Evolutionary conservation across 30 jellyfish, hydroid and myxozoan species (phyloP), one percentile per base, ranked within the genome.

Genomic region (Nemopilema nomurai): DNA sequence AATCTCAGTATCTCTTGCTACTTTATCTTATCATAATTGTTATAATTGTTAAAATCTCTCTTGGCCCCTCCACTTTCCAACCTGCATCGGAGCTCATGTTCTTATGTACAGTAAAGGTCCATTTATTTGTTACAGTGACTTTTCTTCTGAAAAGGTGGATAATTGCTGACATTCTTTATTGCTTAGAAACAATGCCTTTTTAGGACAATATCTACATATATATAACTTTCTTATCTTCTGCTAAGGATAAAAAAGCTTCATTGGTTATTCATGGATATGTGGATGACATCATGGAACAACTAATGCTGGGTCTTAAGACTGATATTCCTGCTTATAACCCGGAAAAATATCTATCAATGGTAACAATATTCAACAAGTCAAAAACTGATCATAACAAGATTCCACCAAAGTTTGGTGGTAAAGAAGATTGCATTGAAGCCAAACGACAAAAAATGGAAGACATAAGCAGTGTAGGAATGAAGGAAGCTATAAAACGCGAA

Each of bases 191-290:
- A n/a, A n/a, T n/a, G n/a, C n/a, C n/a, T n/a, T n/a, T n/a, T n/a
- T n/a, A n/a, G n/a, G n/a, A n/a, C n/a, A n/a, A n/a, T n/a, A n/a
- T n/a, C n/a, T n/a, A n/a, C n/a, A n/a, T n/a, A n/a, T n/a, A 13
- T 41, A 13, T 41, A 41, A 41, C 13, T 41, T 13, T 13, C 9
- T 3, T 77, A 18, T 77, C 29, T 50, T 17, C n/a, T 27, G 20
- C 27, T 27, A 71, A 93, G 98, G 98, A 93, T 81, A 93, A 89
- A 86, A 89, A 89, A 51, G 98, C 98, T 0, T 25, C 92, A 16
- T 49, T 93, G 1, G 90, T 93, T 22, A 84, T 93, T 26, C 98
- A 93, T 81, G 82, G 97, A 19, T 93, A 93, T 65, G 97, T 93
- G 19, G 98, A 93, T 80, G 98, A 84, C 75, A 89, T 93, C 71